Evolutionary conservation across 2,888 invertebrate genomes (phyloP), one percentile per base, ranked within the genome.

Genomic region (Trichopoda pennipes): DNA sequence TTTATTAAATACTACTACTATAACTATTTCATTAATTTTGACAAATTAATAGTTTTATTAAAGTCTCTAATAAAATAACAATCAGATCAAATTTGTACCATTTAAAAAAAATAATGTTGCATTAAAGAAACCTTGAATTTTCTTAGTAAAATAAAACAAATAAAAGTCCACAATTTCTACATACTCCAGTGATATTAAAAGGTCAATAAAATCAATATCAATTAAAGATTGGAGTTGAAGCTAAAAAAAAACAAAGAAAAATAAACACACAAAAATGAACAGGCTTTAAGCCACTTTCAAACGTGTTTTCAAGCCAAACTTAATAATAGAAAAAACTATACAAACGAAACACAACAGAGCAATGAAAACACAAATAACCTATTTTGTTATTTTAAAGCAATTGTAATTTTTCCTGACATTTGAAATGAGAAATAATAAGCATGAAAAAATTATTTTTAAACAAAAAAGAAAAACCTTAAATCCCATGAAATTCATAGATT

Each of bases 321-420:
- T 12, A 58, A 66, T 55, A n/a, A 19, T 1, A 49, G 28, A 56
- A 28, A 28, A 49, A 49, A 1, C n/a, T 3, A 44, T 16, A 14
- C 10, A 38, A 38, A 10, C 38, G 23, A 47, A 66, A 64, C n/a
- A 70, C 49, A 64, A 32, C 10, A 63, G 42, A 63, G 16, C 35
- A 12, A 17, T 6, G 8, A 23, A 19, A n/a, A 10, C 17, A 19
- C 75, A 55, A 68, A 73, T 82, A 75, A 82, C 82, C 82, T 63
- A 82, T 82, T 82, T 82, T 64, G 53, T 32, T 17, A 14, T 42
- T 42, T 69, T 81, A 17, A 12, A 79, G 21, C 75, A 53, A 63
- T 79, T 79, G 72, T 61, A 60, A 75, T 68, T 63, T 82, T 82
- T 79, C 79, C 76, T 82, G 82, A 82, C 82, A 82, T 82, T 82